Conservation (phyloP, 2,888 invertebrate species). For the Rapana venosa region DNA sequence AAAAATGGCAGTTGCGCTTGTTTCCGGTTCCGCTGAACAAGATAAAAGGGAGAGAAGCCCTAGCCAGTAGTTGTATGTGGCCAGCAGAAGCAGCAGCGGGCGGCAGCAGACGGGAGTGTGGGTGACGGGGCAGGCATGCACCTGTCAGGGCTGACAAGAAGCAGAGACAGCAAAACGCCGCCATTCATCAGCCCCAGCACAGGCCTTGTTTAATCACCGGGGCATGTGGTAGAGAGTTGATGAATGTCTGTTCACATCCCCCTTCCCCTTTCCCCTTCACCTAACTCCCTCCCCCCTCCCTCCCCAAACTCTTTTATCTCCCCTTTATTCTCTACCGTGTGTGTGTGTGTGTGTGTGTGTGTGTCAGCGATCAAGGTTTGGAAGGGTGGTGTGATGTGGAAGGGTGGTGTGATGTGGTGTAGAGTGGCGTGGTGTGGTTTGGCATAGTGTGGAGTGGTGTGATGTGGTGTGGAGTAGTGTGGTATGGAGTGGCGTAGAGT, state of each 20-base stretch:
- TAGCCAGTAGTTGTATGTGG: no score
- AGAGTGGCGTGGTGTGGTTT: no score
- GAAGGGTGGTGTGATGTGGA: no score
- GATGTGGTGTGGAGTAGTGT: no score
- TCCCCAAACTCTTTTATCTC: no score
- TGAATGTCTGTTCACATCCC: conserved; percentile 17
- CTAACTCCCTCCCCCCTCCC: no score
- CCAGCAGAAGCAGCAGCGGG: not conserved
- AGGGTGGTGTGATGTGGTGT: no score
- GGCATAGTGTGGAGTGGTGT: no score
- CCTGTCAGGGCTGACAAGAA: conserved; percentile 13
- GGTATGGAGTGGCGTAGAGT: no score
- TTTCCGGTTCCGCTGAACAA: conserved; percentile 3
- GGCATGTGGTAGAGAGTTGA: conserved; percentile 24
- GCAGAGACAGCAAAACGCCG: not conserved
- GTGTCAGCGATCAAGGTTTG: no score
- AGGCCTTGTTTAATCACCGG: conserved; percentile 27
- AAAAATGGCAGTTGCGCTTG: not conserved
- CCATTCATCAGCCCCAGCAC: conserved; percentile 24
- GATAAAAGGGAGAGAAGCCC: not conserved
- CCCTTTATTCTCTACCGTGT: no score
- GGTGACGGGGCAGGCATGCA: not conserved
- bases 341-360: no score
- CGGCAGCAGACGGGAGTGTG: not conserved
- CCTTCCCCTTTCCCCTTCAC: not conserved